Conservation (phyloP, 2,113 vertebrate species). For the Tragelaphus imberbis region DNA sequence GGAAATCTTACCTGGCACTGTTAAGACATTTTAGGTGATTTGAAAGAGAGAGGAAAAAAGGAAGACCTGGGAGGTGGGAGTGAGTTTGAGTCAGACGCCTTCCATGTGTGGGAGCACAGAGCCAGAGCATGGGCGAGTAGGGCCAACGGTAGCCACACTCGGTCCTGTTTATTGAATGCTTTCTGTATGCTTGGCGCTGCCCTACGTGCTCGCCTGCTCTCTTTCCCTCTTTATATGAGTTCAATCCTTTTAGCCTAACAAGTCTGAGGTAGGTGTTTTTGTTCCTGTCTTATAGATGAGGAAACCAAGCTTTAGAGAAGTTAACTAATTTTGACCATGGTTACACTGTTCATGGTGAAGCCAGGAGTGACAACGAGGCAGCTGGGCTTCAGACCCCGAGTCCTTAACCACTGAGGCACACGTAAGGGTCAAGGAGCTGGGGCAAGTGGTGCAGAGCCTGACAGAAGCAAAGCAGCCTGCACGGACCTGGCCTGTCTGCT, state of each 20-base stretch:
- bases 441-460: neutral
- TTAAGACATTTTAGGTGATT: neutral
- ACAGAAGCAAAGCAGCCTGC: neutral
- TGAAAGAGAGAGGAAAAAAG: neutral
- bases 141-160: no score
- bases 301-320: neutral
- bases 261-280: neutral
- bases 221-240: neutral
- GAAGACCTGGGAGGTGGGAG: neutral
- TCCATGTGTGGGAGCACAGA: neutral
- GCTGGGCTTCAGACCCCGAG: neutral
- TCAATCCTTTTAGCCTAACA: neutral
- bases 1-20: neutral
- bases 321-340: neutral
- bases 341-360: neutral
- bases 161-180: accelerated
- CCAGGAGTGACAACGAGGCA: neutral
- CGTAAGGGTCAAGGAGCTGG: neutral
- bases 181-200: neutral
- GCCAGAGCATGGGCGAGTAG: neutral
- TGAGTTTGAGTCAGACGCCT: neutral
- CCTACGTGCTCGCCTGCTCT: neutral
- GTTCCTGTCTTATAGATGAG: neutral
- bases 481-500: neutral
- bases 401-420: no score